These are phyloP conservation scores for Cephonodes hylas DNA, from an alignment of 2,888 invertebrate species.

Conservation along the genomic window DNA sequence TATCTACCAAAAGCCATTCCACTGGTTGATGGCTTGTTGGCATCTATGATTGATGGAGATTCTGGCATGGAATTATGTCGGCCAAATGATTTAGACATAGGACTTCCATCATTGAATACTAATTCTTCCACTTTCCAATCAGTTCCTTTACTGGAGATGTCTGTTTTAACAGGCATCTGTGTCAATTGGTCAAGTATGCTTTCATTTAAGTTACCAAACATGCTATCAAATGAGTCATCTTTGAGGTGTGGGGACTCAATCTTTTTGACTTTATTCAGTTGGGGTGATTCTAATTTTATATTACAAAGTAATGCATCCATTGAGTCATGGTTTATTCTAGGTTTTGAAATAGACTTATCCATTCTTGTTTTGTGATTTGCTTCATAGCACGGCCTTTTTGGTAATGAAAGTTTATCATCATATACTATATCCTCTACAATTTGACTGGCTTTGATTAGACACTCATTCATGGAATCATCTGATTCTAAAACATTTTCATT, in stretches of 20 bases:
- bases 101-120: conserved; percentile 48
- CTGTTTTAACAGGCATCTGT: conserved; percentile 55
- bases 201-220: conserved; percentile 71
- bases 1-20: conserved; percentile 67
- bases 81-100: conserved; percentile 55
- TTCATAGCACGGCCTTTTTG: conserved; percentile 46
- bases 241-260: conserved; percentile 51
- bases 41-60: conserved; percentile 54
- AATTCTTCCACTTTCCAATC: conserved; percentile 57
- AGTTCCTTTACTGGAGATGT: conserved; percentile 31
- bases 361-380: conserved; percentile 19
- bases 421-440: conserved; percentile 68
- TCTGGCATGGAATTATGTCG: conserved; percentile 75
- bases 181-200: conserved; percentile 67
- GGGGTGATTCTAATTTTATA: conserved; percentile 63
- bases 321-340: conserved; percentile 62
- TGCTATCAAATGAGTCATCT: conserved; percentile 75
- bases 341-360: conserved; percentile 31
- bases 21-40: conserved; percentile 63
- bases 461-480: conserved; percentile 78
- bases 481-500: conserved; percentile 67
- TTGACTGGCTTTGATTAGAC: conserved; percentile 72
- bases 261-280: conserved; percentile 47
- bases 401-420: conserved; percentile 36
- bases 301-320: conserved; percentile 67